Evolutionary conservation across 1,140 invertebrate genomes (phyloP), one percentile per base, ranked within the genome.

Genomic region (Drosophila tsacasi): DNA sequence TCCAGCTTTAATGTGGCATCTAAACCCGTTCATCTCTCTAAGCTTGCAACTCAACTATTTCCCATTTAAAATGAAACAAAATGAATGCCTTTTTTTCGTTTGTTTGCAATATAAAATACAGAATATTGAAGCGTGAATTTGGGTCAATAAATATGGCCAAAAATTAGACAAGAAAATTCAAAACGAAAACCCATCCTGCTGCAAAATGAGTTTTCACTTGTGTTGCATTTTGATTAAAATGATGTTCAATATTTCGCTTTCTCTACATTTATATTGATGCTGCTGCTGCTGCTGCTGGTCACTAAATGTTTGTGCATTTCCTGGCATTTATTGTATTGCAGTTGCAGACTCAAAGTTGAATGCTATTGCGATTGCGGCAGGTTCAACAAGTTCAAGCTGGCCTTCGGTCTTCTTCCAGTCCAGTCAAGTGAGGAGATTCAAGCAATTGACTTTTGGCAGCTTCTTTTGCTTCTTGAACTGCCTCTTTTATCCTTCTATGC

Each of bases 371-470:
- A n/a, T n/a, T n/a, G n/a, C n/a, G 12, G 10, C 30, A 32, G 40
- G 67, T 61, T 73, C 71, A 74, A 73, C 71, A 73, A 73, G 71
- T 73, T 72, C 46, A 15, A 23, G 2, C 30, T 32, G 30, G 32
- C 32, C 9, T 32, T 32, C 32, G 32, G 10, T 30, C 30, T 30
- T 30, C 30, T 35, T 12, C 0, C 19, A 42, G 69, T 73, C 71
- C 60, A 73, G 69, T 73, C 67, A 44, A 71, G 67, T 57, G 49
- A 47, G 67, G 32, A 71, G 67, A 71, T 71, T 68, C 49, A 35
- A 37, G 68, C 71, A 74, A 74, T 74, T 74, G 71, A 73, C 71
- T 73, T 61, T 74, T 61, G 68, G 30, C 67, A 73, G 69, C 69
- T 52, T 23, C 69, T 71, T 40, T 35, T 67, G 35, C 63, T 57